Evolutionary conservation across 2,113 vertebrate species (phyloP).

Genomic region (Coryphaenoides rupestris): DNA sequence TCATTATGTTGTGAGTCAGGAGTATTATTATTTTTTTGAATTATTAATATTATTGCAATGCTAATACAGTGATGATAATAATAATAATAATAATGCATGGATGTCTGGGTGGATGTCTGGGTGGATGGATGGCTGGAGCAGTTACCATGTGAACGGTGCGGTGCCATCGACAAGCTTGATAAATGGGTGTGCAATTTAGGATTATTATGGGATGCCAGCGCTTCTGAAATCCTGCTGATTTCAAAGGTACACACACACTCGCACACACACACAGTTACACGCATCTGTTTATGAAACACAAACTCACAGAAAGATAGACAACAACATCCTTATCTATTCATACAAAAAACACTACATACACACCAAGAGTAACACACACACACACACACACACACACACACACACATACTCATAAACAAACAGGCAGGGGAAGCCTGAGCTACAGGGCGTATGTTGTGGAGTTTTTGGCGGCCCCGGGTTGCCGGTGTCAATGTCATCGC

Average conservation of each 20-base stretch:
- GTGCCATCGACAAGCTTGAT: neutral
- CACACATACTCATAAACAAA: no score
- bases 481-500: no score
- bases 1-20: neutral
- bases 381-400: no score
- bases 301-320: no score
- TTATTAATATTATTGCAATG: neutral
- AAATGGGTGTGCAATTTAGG: neutral
- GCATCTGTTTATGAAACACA: neutral
- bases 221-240: neutral
- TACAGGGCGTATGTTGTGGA: no score
- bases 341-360: no score
- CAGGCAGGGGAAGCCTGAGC: no score
- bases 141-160: neutral
- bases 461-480: no score
- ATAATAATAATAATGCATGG: neutral
- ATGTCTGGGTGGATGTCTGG: neutral
- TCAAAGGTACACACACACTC: slow-evolving; percentile 1
- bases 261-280: neutral
- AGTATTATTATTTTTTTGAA: neutral
- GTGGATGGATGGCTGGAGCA: neutral
- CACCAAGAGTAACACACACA: neutral
- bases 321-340: no score
- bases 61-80: neutral
- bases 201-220: neutral